phyloP scores from a whole-genome alignment of 2,888 invertebrate species.

The Latrodectus elegans region DNA sequence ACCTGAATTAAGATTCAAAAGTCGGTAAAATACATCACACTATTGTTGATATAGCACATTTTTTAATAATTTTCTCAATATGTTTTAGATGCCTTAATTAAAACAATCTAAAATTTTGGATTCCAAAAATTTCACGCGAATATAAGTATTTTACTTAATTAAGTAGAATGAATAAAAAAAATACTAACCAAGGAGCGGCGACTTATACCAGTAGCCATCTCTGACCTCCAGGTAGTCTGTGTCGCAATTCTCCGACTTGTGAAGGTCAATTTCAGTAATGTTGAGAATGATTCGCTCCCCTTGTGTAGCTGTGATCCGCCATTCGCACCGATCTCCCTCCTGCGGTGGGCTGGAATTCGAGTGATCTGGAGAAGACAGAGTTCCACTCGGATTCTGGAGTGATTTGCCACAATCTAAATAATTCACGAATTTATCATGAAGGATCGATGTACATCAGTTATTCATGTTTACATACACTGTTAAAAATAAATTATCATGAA shows the following conservation, averaged over 20 bases:
- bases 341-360: conserved; percentile 72
- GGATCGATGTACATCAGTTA: neutral
- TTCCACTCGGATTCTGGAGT: conserved; percentile 88
- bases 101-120: too few relatives aligned
- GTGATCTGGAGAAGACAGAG: conserved; percentile 82
- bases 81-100: too few relatives aligned
- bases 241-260: conserved; percentile 83
- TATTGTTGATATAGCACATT: too few relatives aligned
- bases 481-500: too few relatives aligned
- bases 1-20: too few relatives aligned
- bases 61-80: too few relatives aligned
- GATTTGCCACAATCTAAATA: conserved; percentile 90
- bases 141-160: too few relatives aligned
- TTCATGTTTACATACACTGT: too few relatives aligned
- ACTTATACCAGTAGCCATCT: conserved; percentile 96
- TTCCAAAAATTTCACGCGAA: too few relatives aligned
- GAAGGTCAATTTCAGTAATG: conserved; percentile 91
- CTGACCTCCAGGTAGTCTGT: conserved; percentile 94
- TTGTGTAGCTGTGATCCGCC: conserved; percentile 98
- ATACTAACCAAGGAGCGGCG: conserved; percentile 84
- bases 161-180: neutral
- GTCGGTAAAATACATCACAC: too few relatives aligned
- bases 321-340: conserved; percentile 83
- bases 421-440: neutral
- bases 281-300: conserved; percentile 96